Evolutionary conservation across 2,113 vertebrate genomes (phyloP).

Genomic region (Sylvia atricapilla): DNA sequence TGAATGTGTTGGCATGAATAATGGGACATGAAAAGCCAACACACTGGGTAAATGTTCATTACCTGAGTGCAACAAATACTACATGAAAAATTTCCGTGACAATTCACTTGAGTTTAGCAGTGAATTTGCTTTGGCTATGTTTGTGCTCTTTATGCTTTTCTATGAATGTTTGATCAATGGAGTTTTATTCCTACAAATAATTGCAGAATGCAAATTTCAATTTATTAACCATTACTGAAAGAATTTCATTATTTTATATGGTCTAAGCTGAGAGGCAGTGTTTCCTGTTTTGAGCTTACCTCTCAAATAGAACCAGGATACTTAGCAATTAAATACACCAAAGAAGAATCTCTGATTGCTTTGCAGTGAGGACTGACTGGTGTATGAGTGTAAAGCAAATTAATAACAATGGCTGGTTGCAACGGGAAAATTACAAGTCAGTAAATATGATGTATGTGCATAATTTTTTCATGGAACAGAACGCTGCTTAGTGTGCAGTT

Average conservation of each 20-base stretch:
- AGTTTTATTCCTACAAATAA: conserved; percentile 18
- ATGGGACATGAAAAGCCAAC: conserved; percentile 39
- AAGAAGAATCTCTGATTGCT: neutral
- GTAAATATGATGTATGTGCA: neutral
- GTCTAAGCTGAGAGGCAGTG: neutral
- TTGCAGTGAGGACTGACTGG: neutral
- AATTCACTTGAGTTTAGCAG: neutral
- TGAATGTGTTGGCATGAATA: conserved; percentile 44
- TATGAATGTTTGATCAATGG: conserved; percentile 17
- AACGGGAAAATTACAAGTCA: neutral
- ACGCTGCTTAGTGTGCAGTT: neutral
- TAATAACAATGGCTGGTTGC: neutral
- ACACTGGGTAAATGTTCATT: conserved; percentile 34
- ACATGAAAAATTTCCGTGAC: neutral
- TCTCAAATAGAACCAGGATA: neutral
- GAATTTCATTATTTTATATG: neutral
- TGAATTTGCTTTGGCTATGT: conserved; percentile 8
- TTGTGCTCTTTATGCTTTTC: neutral
- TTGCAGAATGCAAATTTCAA: conserved; percentile 13
- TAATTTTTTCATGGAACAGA: neutral
- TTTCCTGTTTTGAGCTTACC: neutral
- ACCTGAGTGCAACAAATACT: conserved; percentile 48
- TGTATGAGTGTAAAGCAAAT: neutral
- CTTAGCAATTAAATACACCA: neutral
- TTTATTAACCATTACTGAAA: neutral